Percentiles rank a stretch among this genome's conserved stretches.
Conservation (phyloP, 2,797 vertebrate species). For the Oryzias dopingdopingensis region DNA sequence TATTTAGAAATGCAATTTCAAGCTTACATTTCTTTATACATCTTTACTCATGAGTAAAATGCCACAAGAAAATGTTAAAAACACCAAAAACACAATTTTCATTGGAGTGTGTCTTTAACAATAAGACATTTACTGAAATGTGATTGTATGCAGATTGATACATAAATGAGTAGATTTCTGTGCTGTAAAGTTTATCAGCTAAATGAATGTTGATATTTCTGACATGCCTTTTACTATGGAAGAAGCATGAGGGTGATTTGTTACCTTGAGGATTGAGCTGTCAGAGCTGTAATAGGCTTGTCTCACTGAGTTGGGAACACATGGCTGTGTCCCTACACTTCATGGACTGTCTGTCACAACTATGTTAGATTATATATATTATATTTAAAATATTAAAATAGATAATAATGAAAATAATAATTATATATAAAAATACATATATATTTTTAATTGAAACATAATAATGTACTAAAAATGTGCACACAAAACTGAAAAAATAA, state of each 20-base stretch:
- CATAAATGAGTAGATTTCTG: too few species aligned
- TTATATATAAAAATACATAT: too few species aligned
- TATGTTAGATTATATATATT: not conserved
- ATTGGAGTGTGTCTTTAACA: too few species aligned
- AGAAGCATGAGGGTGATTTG: conserved; percentile 34
- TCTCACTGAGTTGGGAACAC: conserved; percentile 37
- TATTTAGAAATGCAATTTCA: too few species aligned
- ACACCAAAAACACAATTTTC: too few species aligned
- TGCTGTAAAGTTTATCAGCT: conserved; percentile 23
- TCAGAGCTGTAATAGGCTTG: conserved; percentile 38
- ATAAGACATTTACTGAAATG: too few species aligned
- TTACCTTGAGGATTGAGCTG: conserved; percentile 53
- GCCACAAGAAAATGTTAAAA: too few species aligned
- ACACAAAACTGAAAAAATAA: not conserved
- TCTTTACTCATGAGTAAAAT: too few species aligned
- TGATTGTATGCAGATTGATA: not conserved
- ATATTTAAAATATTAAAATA: too few species aligned
- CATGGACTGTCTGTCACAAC: conserved; percentile 21
- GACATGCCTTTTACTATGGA: conserved; percentile 34
- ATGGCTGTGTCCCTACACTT: conserved; percentile 20
- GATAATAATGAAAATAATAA: too few species aligned
- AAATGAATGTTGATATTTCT: conserved; percentile 42
- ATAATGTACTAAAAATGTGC: not conserved
- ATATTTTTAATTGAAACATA: not conserved
- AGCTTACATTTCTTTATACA: too few species aligned